Percentiles rank a stretch among this genome's conserved stretches.
Evolutionary conservation across 2,888 invertebrate genomes (phyloP).

Genomic region (Agrilus cyanescens): DNA sequence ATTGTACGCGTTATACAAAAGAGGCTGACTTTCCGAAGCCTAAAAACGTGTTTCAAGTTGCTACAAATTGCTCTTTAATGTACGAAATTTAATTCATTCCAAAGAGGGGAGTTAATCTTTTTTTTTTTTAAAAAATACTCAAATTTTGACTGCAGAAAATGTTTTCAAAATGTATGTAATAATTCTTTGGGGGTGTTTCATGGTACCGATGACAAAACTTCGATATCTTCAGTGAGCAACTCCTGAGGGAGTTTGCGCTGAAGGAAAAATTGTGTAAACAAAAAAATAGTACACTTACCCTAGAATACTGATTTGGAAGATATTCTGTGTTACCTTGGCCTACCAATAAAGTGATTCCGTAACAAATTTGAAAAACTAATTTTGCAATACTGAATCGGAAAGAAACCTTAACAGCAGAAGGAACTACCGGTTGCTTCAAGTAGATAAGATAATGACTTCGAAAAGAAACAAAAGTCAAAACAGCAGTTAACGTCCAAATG

Average conservation of each 20-base stretch:
- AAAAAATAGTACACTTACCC: not conserved
- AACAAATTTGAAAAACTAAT: conserved; percentile 53
- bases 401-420: conserved; percentile 31
- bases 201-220: too few relatives aligned
- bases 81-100: too few relatives aligned
- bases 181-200: too few relatives aligned
- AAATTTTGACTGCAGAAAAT: too few relatives aligned
- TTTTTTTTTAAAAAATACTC: too few relatives aligned
- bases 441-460: conserved; percentile 48
- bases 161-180: too few relatives aligned
- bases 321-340: conserved; percentile 40
- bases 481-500: conserved; percentile 55
- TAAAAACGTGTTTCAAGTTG: conserved; percentile 22
- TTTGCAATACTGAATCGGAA: conserved; percentile 50
- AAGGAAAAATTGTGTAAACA: not conserved
- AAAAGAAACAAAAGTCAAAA: conserved; percentile 55
- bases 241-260: too few relatives aligned
- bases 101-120: too few relatives aligned
- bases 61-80: conserved; percentile 10
- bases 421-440: conserved; percentile 17
- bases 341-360: conserved; percentile 61
- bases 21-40: conserved; percentile 25
- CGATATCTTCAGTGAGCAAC: too few relatives aligned
- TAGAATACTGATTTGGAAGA: conserved; percentile 23
- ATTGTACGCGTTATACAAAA: conserved; percentile 38